Evolutionary conservation across 2,888 invertebrate genomes (phyloP).

Genomic region (Pyrrhosoma nymphula): DNA sequence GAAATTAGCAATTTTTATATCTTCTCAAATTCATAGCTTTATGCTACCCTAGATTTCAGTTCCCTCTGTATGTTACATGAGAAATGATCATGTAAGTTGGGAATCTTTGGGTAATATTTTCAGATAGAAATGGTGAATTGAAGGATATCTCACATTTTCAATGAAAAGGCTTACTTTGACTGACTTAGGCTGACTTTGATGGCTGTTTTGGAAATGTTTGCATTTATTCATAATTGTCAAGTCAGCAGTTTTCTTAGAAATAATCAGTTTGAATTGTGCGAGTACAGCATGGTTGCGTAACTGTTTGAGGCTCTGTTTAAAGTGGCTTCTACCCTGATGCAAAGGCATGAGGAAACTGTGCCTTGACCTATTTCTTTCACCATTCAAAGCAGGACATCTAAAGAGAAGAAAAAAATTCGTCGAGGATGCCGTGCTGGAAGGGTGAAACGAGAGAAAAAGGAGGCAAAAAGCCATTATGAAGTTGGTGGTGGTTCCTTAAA

Average conservation of each 20-base stretch:
- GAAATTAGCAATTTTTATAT: not conserved
- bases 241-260: not conserved
- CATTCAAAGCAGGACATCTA: slow-evolving; percentile 61
- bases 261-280: slow-evolving; percentile 20
- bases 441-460: slow-evolving; percentile 62
- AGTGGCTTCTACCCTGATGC: slow-evolving; percentile 55
- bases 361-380: slow-evolving; percentile 63
- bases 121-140: too few species aligned
- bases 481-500: slow-evolving; percentile 58
- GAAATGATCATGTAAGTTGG: too few species aligned
- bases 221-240: not conserved
- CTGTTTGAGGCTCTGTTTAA: slow-evolving; percentile 38
- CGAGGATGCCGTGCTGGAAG: slow-evolving; percentile 58
- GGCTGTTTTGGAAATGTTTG: not conserved
- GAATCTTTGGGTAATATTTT: too few species aligned
- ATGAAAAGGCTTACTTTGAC: not conserved
- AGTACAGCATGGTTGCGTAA: slow-evolving; percentile 44
- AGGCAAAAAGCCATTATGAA: slow-evolving; percentile 61
- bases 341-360: slow-evolving; percentile 45
- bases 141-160: not conserved
- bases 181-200: not conserved
- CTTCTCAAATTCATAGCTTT: too few species aligned
- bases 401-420: slow-evolving; percentile 53
- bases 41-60: too few species aligned
- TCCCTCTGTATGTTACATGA: too few species aligned